A percentile compares a stretch with the other conserved stretches of the same genome.
Evolutionary conservation across 2,113 vertebrate species (phyloP).

Genomic region (Rhynchomys soricoides): DNA sequence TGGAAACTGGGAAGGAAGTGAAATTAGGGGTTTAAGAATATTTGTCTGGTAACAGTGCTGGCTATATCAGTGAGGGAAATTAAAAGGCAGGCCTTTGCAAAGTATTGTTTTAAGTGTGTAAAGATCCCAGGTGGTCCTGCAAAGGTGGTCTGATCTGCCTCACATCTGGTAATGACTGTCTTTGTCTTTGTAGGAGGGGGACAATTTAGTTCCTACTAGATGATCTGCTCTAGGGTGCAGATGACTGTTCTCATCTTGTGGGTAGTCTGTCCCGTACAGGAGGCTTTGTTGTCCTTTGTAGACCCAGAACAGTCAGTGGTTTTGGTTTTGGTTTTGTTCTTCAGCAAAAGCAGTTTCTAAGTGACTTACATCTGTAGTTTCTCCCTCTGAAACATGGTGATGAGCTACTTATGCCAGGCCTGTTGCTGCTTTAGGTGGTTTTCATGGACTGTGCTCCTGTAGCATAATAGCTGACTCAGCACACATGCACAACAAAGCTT

Average conservation of each 20-base stretch:
- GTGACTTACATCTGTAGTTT: not conserved
- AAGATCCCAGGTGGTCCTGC: not conserved
- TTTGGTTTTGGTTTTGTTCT: not conserved
- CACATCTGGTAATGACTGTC: not conserved
- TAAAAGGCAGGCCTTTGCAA: not conserved
- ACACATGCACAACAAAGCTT: not conserved
- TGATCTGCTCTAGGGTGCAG: not conserved
- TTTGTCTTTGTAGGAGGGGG: not conserved
- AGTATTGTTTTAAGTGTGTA: not conserved
- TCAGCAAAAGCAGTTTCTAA: not conserved
- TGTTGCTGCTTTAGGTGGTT: constrained; percentile 6
- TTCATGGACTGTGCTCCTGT: not conserved
- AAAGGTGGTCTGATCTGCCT: not conserved
- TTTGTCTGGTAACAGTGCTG: not conserved
- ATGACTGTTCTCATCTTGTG: not conserved
- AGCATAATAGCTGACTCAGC: not conserved
- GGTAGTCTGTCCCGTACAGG: not conserved
- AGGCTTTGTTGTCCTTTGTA: not conserved
- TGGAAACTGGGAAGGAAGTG: not conserved
- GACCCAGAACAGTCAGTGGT: not conserved
- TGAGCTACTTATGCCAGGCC: not conserved
- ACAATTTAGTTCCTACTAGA: not conserved
- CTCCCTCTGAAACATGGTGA: not conserved
- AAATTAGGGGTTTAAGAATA: constrained; percentile 33
- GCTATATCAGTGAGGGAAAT: not conserved